Evolutionary conservation across 2,888 invertebrate genomes (phyloP).

Genomic region (Selenia dentaria): DNA sequence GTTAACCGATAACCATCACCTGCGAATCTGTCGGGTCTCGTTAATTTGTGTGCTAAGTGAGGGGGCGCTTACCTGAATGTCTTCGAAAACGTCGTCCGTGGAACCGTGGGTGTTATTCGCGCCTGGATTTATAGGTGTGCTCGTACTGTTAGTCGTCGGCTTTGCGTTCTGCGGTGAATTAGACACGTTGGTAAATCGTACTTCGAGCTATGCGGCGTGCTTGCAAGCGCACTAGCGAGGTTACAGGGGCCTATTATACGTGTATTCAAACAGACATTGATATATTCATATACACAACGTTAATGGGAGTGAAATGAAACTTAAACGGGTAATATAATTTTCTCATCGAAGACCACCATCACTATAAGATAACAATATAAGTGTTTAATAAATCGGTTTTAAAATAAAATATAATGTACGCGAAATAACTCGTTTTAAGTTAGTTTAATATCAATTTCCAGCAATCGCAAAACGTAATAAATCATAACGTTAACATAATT

Average conservation of each 20-base stretch:
- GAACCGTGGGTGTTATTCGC: conserved; percentile 73
- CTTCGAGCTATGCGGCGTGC: conserved; percentile 18
- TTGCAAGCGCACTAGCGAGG: conserved; percentile 19
- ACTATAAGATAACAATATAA: no score
- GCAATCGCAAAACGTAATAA: no score
- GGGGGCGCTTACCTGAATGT: conserved; percentile 77
- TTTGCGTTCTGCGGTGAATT: conserved; percentile 61
- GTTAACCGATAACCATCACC: conserved; percentile 78
- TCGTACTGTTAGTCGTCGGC: conserved; percentile 73
- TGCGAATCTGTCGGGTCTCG: conserved; percentile 45
- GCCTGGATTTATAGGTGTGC: conserved; percentile 73
- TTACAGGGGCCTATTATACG: background rate
- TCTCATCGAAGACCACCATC: no score
- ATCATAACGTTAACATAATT: no score
- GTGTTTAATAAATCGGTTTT: no score
- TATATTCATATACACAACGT: no score
- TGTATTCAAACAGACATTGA: no score
- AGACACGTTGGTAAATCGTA: conserved; percentile 31
- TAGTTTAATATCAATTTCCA: no score
- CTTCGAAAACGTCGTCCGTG: conserved; percentile 78
- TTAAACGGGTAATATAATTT: no score
- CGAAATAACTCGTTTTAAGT: no score
- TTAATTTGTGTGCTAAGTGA: conserved; percentile 35
- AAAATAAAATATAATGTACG: no score
- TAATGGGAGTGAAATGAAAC: no score